Base-by-base conservation (phyloP, 2,888 invertebrate genomes). In the Caenorhabditis becei region DNA sequence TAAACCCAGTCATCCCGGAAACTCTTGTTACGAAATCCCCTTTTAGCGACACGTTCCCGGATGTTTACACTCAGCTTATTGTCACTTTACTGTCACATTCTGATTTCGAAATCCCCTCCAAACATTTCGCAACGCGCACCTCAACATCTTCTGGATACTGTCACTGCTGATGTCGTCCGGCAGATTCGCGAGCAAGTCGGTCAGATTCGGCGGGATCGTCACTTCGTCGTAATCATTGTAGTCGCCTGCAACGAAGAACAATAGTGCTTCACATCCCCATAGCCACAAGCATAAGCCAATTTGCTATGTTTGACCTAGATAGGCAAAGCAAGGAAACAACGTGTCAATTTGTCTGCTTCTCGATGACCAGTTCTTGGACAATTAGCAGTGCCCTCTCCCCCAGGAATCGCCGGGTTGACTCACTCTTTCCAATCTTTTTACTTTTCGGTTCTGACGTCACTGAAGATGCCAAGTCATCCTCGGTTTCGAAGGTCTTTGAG, bases 151-250 rank as follows among this genome's bases (percentile, higher is more conserved):
- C 83, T 90, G 89, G 20, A 90, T 69, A 51, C 82, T 85, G 32
- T 89, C 89, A 24, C 86, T 85, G 69, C 83, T 84, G 41, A 90
- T 77, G 56, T 90, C 89, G 61, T 88, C 88, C 3, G 90, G 90
- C 20, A 90, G 82, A 74, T 89, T 88, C 26, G 89, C 88, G 53
- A 90, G 83, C 28, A 90, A 77, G 74, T 90, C 90, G 24, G 89
- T 88, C 26, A 90, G 80, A 69, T 88, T 88, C 26, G 90, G 89
- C 28, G 90, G 90, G 65, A 90, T 89, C 16, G 89, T 90, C 61
- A 90, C 89, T 51, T 87, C 86, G 51, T 88, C 88, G 79, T 90
- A 89, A 74, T 90, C 89, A 53, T 89, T 88, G 77, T 90, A 87
- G 65, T 87, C 87, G 62, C 82, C 84, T 85, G 81, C n/a, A 83